phyloP scores from a whole-genome alignment of 2,888 invertebrate genomes.

The Mylabris sibirica region DNA sequence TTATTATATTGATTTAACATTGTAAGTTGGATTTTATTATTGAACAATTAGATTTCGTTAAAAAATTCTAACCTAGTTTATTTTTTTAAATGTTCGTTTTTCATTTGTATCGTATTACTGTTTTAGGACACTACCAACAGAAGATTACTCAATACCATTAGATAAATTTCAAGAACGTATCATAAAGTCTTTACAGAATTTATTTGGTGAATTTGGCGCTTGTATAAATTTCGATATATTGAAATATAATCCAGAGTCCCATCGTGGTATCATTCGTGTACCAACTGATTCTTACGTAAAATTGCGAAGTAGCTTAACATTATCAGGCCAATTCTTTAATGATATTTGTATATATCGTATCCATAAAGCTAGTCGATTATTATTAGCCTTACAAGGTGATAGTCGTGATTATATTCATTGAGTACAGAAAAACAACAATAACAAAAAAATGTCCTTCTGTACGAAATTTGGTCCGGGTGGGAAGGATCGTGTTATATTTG shows the following conservation, averaged over 20 bases:
- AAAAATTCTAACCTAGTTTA: not conserved
- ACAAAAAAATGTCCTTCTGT: conserved; percentile 61
- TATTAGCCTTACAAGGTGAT: conserved; percentile 58
- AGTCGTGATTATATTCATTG: conserved; percentile 56
- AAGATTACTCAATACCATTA: not conserved
- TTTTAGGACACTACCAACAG: not conserved
- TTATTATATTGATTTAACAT: conserved; percentile 2
- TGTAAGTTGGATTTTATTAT: not conserved
- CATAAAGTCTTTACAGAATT: conserved; percentile 30
- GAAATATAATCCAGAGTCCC: conserved; percentile 62
- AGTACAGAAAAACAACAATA: conserved; percentile 5
- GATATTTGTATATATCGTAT: conserved; percentile 65
- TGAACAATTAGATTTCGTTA: not conserved
- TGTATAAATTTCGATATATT: conserved; percentile 66
- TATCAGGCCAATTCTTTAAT: conserved; percentile 63
- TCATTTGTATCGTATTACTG: not conserved
- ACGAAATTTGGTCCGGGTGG: conserved; percentile 64
- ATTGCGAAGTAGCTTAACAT: conserved; percentile 66
- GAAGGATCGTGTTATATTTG: conserved; percentile 86
- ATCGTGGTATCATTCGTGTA: conserved; percentile 67
- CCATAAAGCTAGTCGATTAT: conserved; percentile 63
- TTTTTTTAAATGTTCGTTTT: not conserved
- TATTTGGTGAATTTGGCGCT: conserved; percentile 69
- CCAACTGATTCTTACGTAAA: conserved; percentile 65
- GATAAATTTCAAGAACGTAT: not conserved